These are phyloP conservation scores for Panagrolaimus sp. DNA, from an alignment of 1,140 invertebrate species.

Conservation along the genomic window DNA sequence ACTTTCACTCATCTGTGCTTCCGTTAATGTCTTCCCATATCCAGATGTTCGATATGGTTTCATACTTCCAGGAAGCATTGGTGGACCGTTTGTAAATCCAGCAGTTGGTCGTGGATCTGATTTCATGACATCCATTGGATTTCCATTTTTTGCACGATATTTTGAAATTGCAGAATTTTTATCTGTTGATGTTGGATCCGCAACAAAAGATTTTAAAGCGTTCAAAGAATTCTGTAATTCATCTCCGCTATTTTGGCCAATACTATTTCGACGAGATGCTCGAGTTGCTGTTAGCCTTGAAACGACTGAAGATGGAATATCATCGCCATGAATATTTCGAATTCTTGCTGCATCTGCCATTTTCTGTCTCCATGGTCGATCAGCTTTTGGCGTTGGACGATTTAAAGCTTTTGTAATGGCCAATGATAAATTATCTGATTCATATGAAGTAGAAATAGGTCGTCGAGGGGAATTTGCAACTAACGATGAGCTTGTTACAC, in stretches of 20 bases:
- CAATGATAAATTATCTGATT: background rate
- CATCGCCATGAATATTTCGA: slow-evolving; percentile 17
- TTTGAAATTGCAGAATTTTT: background rate
- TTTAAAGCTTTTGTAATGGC: background rate
- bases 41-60: background rate
- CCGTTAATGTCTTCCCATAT: background rate
- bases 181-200: background rate
- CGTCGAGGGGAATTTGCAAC: background rate
- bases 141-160: slow-evolving; percentile 3
- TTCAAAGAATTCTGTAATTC: background rate
- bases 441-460: background rate
- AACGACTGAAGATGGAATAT: background rate
- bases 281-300: background rate
- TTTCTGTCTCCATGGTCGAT: slow-evolving; percentile 39
- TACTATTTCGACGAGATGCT: background rate
- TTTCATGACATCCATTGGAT: background rate
- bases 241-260: background rate
- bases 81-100: background rate
- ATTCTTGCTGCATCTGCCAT: slow-evolving; percentile 33
- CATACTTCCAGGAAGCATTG: no score
- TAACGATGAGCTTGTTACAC: background rate
- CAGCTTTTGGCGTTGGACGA: slow-evolving; percentile 24
- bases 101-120: background rate
- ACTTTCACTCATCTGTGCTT: background rate
- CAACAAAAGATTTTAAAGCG: background rate